These are phyloP conservation scores for Cosmia trapezina DNA, from an alignment of 2,888 invertebrate species.

Conservation along the genomic window DNA sequence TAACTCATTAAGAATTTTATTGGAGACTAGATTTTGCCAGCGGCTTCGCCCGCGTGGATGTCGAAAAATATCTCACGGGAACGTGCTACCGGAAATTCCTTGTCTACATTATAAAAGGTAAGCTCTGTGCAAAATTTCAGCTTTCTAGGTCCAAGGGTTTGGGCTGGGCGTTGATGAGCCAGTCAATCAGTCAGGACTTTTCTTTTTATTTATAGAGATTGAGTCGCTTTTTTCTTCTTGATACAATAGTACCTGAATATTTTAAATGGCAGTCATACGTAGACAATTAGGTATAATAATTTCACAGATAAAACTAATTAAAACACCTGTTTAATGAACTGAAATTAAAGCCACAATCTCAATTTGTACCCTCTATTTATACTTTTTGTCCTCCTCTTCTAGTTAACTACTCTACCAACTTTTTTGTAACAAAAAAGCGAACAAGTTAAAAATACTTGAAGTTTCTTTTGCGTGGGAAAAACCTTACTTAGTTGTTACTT, in stretches of 20 bases:
- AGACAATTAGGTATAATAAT: neutral
- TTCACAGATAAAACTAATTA: neutral
- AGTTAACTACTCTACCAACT: neutral
- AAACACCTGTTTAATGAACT: neutral
- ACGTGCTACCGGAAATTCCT: too few relatives aligned
- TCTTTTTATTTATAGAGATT: too few relatives aligned
- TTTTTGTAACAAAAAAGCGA: neutral
- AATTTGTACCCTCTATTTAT: neutral
- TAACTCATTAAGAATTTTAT: neutral
- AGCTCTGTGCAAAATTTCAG: too few relatives aligned
- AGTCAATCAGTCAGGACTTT: too few relatives aligned
- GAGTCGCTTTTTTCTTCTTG: too few relatives aligned
- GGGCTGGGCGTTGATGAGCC: too few relatives aligned
- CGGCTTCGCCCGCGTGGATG: too few relatives aligned
- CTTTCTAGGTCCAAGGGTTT: too few relatives aligned
- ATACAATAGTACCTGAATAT: neutral
- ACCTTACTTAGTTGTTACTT: neutral
- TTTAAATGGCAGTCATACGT: neutral
- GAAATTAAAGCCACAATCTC: neutral
- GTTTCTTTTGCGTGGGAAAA: neutral
- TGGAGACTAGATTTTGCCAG: too few relatives aligned
- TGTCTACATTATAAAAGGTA: too few relatives aligned
- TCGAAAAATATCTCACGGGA: too few relatives aligned
- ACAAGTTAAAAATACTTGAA: neutral
- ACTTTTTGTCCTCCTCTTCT: neutral